Conservation (phyloP, 2,797 vertebrate genomes). For the Iguana delicatissima region DNA sequence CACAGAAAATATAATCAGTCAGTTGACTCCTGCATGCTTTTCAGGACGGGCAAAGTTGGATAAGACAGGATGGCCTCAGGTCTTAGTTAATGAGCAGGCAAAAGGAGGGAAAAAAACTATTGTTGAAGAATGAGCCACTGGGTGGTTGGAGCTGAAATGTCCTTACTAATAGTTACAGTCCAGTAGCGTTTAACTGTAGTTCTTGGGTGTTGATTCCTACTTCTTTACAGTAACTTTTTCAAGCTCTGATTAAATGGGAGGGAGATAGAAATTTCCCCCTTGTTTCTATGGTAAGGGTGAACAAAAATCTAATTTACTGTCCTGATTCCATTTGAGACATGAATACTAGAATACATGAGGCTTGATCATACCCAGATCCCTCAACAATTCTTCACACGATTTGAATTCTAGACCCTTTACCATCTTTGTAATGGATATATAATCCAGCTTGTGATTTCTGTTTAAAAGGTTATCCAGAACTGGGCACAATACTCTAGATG, state of each 20-base stretch:
- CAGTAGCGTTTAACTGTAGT: not conserved
- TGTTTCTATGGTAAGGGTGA: not conserved
- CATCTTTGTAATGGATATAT: no score
- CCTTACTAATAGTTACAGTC: not conserved
- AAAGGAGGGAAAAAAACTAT: not conserved
- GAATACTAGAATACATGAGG: no score
- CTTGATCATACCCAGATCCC: no score
- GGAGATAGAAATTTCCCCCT: not conserved
- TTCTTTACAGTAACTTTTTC: not conserved
- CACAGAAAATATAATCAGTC: not conserved
- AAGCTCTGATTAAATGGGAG: not conserved
- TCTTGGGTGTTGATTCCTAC: not conserved
- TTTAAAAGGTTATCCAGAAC: no score
- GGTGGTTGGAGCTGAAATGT: accelerated
- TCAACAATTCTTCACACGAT: no score
- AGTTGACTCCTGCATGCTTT: not conserved
- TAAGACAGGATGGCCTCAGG: not conserved
- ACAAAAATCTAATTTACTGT: no score
- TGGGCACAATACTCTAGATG: no score
- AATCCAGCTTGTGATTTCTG: no score
- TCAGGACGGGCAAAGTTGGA: not conserved
- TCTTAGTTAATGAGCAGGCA: not conserved
- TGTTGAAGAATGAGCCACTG: not conserved
- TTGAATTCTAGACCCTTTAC: no score
- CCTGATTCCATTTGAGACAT: no score